A percentile compares a stretch with the other conserved stretches of the same genome.
Evolutionary conservation across 2,888 invertebrate species (phyloP).

Genomic region (Iselma pallidipennis): DNA sequence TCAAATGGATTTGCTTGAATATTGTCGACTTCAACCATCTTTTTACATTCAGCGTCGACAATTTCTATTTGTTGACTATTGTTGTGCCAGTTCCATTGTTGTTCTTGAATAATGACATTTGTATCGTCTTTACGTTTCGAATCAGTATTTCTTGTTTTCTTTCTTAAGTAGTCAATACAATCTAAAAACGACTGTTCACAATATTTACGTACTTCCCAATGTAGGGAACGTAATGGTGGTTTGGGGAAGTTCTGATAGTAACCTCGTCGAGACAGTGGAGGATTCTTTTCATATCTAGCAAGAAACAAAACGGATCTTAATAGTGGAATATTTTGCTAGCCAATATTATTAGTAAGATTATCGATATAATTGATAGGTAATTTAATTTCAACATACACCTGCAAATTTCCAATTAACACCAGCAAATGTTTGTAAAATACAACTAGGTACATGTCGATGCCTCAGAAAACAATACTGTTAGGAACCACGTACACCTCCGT

Average conservation of each 20-base stretch:
- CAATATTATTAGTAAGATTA: no score
- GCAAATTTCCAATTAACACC: no score
- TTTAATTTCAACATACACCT: no score
- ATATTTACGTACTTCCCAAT: constrained; percentile 65
- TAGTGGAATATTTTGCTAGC: no score
- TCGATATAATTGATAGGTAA: no score
- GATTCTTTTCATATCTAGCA: constrained; percentile 50
- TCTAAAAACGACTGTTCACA: constrained; percentile 60
- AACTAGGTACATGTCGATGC: no score
- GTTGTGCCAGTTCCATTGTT: constrained; percentile 54
- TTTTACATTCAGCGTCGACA: constrained; percentile 59
- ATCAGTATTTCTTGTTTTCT: constrained; percentile 47
- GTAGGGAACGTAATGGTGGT: constrained; percentile 61
- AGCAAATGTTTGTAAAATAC: no score
- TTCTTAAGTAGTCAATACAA: constrained; percentile 63
- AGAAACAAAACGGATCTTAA: neutral
- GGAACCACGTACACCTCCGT: no score
- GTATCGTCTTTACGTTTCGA: constrained; percentile 61
- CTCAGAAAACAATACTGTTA: no score
- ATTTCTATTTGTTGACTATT: constrained; percentile 52
- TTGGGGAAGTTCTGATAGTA: constrained; percentile 59
- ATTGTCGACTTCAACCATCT: constrained; percentile 55
- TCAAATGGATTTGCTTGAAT: constrained; percentile 60
- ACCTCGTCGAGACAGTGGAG: constrained; percentile 35
- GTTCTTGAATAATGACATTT: constrained; percentile 55